Evolutionary conservation across 2,797 vertebrate species (phyloP), one percentile per base, ranked within the genome.

Genomic region (Harpagifer antarcticus): DNA sequence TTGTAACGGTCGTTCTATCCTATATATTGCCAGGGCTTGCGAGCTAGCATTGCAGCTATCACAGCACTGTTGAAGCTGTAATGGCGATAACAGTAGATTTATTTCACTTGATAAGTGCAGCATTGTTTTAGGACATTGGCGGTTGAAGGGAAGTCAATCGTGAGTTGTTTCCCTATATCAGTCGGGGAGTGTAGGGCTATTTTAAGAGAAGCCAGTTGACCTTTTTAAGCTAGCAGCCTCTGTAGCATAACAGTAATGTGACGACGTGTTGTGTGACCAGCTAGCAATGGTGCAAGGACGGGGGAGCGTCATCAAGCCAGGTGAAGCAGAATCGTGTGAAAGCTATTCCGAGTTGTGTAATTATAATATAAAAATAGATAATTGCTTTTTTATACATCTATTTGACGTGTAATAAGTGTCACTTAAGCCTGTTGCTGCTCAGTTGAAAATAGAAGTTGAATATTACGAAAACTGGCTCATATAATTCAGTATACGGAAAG

Each of bases 211-310:
- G 52, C 15, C 0, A 43, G 64, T 37, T 81, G 82, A 86, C 79
- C 78, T 82, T 81, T 70, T 11, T 54, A 37, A 62, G 82, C 74
- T 88, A 84, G 81, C 68, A 54, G 65, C 40, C 23, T 76, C 56
- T 44, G 74, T 81, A 82, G 85, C 81, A 60, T 23, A 86, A 74
- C 78, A 74, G 48, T 56, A 31, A 74, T 72, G 77, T 88, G 90
- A 82, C 84, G 92, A 94, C 93, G 93, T 94, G 93, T 88, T 85
- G 81, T 78, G 82, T 47, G 87, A 82, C 31, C 81, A 83, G 81
- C 56, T 68, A 89, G 93, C 88, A 92, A 93, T 93, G 92, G 91
- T 88, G 92, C 89, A 84, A 73, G 88, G 81, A 87, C 86, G 57
- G 74, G 61, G 81, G 78, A 68, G 89, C 88, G 90, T 93, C 91